Percentiles rank a stretch among this genome's conserved stretches.
Evolutionary conservation across 2,797 vertebrate species (phyloP).

Genomic region (Sebastes steindachneri): DNA sequence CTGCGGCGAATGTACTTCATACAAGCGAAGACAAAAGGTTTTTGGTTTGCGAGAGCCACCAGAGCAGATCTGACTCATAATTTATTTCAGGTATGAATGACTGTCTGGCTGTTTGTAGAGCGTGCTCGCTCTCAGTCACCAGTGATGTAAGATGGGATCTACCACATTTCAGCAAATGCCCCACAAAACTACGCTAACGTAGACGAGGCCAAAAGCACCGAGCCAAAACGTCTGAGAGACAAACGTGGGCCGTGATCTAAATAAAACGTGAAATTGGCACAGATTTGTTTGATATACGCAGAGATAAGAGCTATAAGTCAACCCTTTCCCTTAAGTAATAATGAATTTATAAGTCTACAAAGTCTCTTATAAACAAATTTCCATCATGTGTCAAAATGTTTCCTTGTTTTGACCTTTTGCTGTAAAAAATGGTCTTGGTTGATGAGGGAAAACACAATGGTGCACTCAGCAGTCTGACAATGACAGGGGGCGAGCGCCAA

Average conservation of each 20-base stretch:
- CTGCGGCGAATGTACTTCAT: constrained; percentile 24
- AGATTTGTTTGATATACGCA: not conserved
- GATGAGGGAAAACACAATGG: constrained; percentile 20
- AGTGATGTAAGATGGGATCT: constrained; percentile 63
- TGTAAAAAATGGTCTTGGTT: not conserved
- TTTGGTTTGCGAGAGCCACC: constrained; percentile 9
- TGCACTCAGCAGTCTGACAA: constrained; percentile 32
- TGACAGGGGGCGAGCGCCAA: constrained; percentile 38
- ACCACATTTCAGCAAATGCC: constrained; percentile 56
- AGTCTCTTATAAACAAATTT: not conserved
- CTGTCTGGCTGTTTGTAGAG: constrained; percentile 35
- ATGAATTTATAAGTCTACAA: not conserved
- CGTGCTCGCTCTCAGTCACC: constrained; percentile 46
- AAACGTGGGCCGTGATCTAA: constrained; percentile 26
- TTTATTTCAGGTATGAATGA: constrained; percentile 69
- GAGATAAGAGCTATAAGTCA: not conserved
- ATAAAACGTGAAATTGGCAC: constrained; percentile 26
- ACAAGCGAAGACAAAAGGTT: constrained; percentile 29
- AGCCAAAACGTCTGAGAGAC: not conserved
- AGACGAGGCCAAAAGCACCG: constrained; percentile 34
- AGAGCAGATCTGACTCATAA: constrained; percentile 58
- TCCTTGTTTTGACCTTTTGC: not conserved
- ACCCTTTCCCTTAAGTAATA: not conserved
- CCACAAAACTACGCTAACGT: constrained; percentile 45
- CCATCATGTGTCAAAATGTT: not conserved